Percentiles rank a stretch among this genome's conserved stretches.
These are phyloP conservation scores for Epinephelus moara DNA, from an alignment of 2,113 vertebrate genomes.

Conservation along the genomic window DNA sequence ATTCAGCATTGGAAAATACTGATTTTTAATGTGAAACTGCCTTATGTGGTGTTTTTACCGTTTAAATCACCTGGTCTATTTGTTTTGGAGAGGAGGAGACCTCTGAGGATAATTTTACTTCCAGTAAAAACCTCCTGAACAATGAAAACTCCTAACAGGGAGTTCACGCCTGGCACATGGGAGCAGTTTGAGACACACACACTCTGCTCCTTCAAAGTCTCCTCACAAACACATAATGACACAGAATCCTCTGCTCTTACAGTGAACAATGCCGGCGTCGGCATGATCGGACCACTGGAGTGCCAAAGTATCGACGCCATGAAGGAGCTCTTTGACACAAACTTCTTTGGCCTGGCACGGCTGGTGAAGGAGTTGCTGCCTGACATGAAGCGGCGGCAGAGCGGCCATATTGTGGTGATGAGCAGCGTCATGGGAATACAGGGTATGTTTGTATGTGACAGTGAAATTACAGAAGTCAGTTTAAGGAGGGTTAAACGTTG, in stretches of 20 bases:
- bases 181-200: too few relatives aligned
- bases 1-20: too few relatives aligned
- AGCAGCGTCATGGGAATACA: constrained; percentile 87
- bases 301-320: constrained; percentile 83
- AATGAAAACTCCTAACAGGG: too few relatives aligned
- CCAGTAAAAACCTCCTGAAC: too few relatives aligned
- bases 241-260: background rate
- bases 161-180: too few relatives aligned
- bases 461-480: background rate
- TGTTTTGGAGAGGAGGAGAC: too few relatives aligned
- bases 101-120: too few relatives aligned
- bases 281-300: constrained; percentile 86
- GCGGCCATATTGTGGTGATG: constrained; percentile 83
- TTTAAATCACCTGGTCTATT: too few relatives aligned
- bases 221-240: background rate
- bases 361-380: constrained; percentile 83
- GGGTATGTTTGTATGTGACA: constrained; percentile 65
- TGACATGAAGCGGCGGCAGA: constrained; percentile 85
- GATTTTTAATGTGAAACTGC: too few relatives aligned
- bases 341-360: constrained; percentile 84
- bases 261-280: constrained; percentile 88
- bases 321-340: constrained; percentile 83
- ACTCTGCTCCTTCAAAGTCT: background rate
- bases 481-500: background rate
- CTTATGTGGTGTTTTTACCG: too few relatives aligned